Evolutionary conservation across 2,888 invertebrate species (phyloP).

Genomic region (Osmoderma eremita): DNA sequence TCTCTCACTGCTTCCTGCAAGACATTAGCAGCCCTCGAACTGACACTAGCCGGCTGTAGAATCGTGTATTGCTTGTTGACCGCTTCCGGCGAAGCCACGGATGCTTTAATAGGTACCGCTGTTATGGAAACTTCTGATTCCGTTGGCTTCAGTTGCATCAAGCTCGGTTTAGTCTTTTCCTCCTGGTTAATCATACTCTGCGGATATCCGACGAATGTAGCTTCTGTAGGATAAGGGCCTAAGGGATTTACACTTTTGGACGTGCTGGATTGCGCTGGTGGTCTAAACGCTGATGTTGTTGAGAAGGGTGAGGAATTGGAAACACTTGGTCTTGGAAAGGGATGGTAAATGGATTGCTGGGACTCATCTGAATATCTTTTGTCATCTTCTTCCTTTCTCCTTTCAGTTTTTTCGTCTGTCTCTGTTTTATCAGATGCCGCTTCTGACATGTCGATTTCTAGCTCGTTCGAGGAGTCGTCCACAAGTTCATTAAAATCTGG

Average conservation of each 20-base stretch:
- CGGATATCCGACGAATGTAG: conserved; percentile 79
- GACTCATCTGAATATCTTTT: conserved; percentile 61
- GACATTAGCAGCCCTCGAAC: conserved; percentile 83
- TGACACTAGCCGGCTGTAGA: conserved; percentile 83
- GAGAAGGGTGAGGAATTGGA: conserved; percentile 74
- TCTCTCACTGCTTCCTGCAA: conserved; percentile 78
- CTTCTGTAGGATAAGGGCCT: conserved; percentile 75
- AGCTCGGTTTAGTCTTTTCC: conserved; percentile 63
- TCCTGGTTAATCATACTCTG: conserved; percentile 61
- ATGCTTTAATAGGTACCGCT: conserved; percentile 45
- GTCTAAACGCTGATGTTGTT: conserved; percentile 82
- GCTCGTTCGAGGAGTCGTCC: conserved; percentile 80
- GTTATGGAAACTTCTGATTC: conserved; percentile 32
- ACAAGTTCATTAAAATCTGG: conserved; percentile 81
- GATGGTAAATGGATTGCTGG: conserved; percentile 45
- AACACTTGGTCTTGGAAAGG: conserved; percentile 58
- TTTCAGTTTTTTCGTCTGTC: conserved; percentile 66
- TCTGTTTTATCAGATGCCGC: conserved; percentile 74
- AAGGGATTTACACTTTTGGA: conserved; percentile 63
- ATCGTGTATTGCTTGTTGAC: conserved; percentile 86
- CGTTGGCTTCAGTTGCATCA: conserved; percentile 62
- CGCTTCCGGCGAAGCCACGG: conserved; percentile 61
- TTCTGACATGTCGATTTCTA: conserved; percentile 83
- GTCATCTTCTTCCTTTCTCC: conserved; percentile 65
- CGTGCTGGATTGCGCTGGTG: conserved; percentile 63